Evolutionary conservation across 2,888 invertebrate species (phyloP).

Genomic region (Agrochola lota): DNA sequence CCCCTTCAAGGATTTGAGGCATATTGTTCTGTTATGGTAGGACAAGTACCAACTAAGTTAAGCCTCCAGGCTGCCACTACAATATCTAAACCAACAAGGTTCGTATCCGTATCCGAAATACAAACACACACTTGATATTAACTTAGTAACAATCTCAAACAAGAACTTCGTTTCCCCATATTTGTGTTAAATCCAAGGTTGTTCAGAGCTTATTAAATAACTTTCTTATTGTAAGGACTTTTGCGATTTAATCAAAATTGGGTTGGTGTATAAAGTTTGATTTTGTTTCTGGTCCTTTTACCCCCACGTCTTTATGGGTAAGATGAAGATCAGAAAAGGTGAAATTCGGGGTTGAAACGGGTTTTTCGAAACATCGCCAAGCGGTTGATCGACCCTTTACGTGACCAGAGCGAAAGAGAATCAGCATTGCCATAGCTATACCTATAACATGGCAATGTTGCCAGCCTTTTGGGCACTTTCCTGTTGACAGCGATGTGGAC

Average conservation of each 20-base stretch:
- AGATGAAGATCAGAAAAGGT: no score
- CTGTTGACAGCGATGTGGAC: no score
- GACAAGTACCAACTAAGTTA: neutral
- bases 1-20: neutral
- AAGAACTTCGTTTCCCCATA: conserved; percentile 49
- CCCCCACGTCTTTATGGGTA: no score
- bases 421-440: no score
- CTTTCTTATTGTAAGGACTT: conserved; percentile 53
- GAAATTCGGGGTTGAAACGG: no score
- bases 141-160: conserved; percentile 46
- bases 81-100: conserved; percentile 29
- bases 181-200: conserved; percentile 50
- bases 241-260: conserved; percentile 54
- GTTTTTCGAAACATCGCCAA: no score
- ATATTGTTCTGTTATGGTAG: neutral
- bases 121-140: conserved; percentile 51
- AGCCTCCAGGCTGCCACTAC: neutral
- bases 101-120: conserved; percentile 26
- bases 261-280: conserved; percentile 16
- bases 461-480: no score
- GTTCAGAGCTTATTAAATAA: conserved; percentile 54
- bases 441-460: no score
- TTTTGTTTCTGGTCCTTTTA: neutral
- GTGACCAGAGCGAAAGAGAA: no score
- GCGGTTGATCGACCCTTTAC: no score